Evolutionary conservation across 1,140 invertebrate species (phyloP).

Genomic region (Trialeurodes vaporariorum): DNA sequence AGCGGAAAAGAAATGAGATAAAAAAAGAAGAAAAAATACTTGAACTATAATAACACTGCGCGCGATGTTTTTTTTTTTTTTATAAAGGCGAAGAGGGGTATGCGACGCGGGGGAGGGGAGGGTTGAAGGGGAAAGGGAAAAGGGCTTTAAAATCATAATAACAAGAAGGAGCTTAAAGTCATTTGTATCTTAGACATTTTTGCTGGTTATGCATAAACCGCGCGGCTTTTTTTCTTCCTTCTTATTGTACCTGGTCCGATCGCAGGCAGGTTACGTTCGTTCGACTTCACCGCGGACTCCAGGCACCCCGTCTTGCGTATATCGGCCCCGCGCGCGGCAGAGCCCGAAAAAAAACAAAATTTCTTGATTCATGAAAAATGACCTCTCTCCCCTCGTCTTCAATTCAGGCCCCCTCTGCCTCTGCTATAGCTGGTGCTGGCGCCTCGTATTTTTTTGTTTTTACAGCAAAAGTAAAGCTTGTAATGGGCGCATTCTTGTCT

Average conservation of each 20-base stretch:
- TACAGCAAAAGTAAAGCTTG: too few species aligned
- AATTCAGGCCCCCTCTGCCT: neutral
- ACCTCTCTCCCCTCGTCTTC: neutral
- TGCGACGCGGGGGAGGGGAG: neutral
- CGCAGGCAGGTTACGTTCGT: too few species aligned
- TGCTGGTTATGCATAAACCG: too few species aligned
- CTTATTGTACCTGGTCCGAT: too few species aligned
- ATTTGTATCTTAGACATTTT: neutral
- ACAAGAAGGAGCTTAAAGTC: neutral
- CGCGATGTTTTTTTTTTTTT: too few species aligned
- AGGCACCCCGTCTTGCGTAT: neutral
- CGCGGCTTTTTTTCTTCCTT: too few species aligned
- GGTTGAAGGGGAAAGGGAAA: neutral
- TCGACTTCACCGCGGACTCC: too few species aligned
- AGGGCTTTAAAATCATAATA: neutral
- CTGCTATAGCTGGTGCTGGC: neutral
- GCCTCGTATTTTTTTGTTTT: too few species aligned
- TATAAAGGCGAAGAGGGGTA: too few species aligned
- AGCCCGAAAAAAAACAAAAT: neutral
- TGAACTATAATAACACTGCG: neutral
- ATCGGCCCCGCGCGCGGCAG: neutral
- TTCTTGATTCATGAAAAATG: neutral
- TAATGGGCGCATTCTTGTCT: conserved; percentile 5
- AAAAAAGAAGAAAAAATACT: neutral
- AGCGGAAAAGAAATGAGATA: neutral